Evolutionary conservation across 2,113 vertebrate genomes (phyloP), one percentile per base, ranked within the genome.

Genomic region (Chrysochloris asiatica): DNA sequence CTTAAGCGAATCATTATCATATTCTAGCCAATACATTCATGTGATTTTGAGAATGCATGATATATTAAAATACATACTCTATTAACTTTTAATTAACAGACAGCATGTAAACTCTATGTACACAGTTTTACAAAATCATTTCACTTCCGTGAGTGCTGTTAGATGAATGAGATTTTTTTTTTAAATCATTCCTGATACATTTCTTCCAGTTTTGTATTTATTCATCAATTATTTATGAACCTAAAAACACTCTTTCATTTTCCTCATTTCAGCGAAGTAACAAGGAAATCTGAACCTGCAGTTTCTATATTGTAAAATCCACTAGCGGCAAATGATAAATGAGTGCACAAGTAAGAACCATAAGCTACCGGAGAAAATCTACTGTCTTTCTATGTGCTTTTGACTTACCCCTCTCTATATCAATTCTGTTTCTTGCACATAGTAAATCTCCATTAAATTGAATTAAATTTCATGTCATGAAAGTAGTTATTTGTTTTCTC

Each of bases 11-110:
- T 63, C 21, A 94, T n/a, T 92, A 75, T 54, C 48, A 54, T 47
- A 14, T 65, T 80, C n/a, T 54, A 52, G n/a, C 83, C 61, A 92
- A 85, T 56, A 73, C 5, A 89, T 7, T 19, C 28, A 84, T 48
- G 24, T 83, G 24, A 13, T 13, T 84, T 41, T 41, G 69, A 56
- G 38, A 4, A 92, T 79, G 69, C 48, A 76, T 56, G n/a, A 85
- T 21, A 26, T 95, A 75, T 72, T 75, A 16, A 83, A 81, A 85
- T 63, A 85, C 2, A 75, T 71, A 73, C 21, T 65, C 36, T n/a
- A 65, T 36, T 91, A 48, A 54, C 91, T 77, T 81, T 85, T 86
- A 93, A 65, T 48, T 76, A 41, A 90, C 11, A 75, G 30, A 77
- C 36, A 81, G 4, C 7, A 3, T 33, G 1, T n/a, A 63, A 75